Evolutionary conservation across 1,140 invertebrate genomes (phyloP), one percentile per base, ranked within the genome.

Genomic region (Nasonia longicornis): DNA sequence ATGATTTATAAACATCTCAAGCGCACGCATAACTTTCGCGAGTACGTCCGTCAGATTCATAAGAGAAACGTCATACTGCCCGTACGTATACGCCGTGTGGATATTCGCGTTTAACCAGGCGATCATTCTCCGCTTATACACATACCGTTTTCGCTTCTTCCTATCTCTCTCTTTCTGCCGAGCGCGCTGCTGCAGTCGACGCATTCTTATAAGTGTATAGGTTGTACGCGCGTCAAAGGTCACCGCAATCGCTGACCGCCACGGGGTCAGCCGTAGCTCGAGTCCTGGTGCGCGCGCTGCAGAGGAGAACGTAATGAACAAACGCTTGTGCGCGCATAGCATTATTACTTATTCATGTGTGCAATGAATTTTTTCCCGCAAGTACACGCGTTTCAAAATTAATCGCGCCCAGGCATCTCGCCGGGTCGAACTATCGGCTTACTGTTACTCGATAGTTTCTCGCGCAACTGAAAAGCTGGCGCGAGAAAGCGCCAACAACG

Each of bases 1-100:
- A 58, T 20, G 69, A 67, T 67, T 67, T 67, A 67, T 29, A 67
- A 67, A 67, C 64, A 67, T 29, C 64, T 67, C 64, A 67, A 67
- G 29, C 29, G 12, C 64, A 22, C 29, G 29, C 64, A 31, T 67
- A 67, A 67, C 64, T 67, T 67, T 67, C 22, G 64, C 64, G 64
- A 67, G 64, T 67, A 67, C 22, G 22, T 67, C 64, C 29, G 29
- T 29, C 64, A 26, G 29, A 67, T 67, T 16, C 29, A 29, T 67
- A 67, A 67, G 64, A 26, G 64, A 67, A 67, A 67, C 64, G 14
- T 67, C 64, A 67, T 29, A 58, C 52, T 58, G 20, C 3, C 31
- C 31, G 31, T 35, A 35, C 31, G 31, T 63, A 67, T n/a, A 67
- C 63, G 4, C 29, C 6, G 11, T 10, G 10, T 29, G 29, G 29